Conservation (phyloP, 1,140 invertebrate species). For the Drosophila kepulauana region DNA sequence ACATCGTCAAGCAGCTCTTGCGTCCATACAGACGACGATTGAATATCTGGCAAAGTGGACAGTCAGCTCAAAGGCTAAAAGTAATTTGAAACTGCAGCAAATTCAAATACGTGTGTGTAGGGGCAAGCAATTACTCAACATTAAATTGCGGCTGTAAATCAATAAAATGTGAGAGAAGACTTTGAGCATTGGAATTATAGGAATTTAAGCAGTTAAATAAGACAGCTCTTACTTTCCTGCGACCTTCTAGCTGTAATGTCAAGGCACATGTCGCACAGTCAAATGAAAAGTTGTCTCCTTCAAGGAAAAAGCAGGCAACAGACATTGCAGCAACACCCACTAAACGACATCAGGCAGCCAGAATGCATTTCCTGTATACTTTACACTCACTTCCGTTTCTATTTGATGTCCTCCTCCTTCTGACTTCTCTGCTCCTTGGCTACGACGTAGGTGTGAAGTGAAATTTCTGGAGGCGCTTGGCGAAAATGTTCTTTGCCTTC, state of each 20-base stretch:
- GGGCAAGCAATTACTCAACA: slow-evolving; percentile 29
- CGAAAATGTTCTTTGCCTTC: slow-evolving; percentile 32
- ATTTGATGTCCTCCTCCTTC: slow-evolving; percentile 51
- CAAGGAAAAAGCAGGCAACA: slow-evolving; percentile 2
- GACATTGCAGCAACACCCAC: slow-evolving; percentile 21
- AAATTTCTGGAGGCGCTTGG: slow-evolving; percentile 52
- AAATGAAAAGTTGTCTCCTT: slow-evolving; percentile 65
- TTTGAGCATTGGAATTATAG: not conserved
- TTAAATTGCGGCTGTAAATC: slow-evolving; percentile 20
- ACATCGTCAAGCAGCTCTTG: slow-evolving; percentile 30
- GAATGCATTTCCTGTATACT: slow-evolving; percentile 71
- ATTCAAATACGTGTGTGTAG: slow-evolving; percentile 26
- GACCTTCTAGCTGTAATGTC: not conserved
- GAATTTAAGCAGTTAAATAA: not conserved
- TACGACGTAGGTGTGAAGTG: slow-evolving; percentile 71
- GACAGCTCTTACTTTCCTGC: not conserved
- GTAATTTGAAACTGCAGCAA: slow-evolving; percentile 44
- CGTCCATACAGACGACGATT: slow-evolving; percentile 29
- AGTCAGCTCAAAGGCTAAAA: slow-evolving; percentile 50
- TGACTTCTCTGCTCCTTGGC: too few species aligned
- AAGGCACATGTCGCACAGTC: slow-evolving; percentile 59
- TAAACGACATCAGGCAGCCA: slow-evolving; percentile 24
- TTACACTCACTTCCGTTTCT: slow-evolving; percentile 68
- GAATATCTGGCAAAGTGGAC: slow-evolving; percentile 48
- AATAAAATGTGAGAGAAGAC: not conserved